Percentiles rank a stretch among this genome's conserved stretches.
Evolutionary conservation across 2,888 invertebrate genomes (phyloP).

Genomic region (Bombylius major): DNA sequence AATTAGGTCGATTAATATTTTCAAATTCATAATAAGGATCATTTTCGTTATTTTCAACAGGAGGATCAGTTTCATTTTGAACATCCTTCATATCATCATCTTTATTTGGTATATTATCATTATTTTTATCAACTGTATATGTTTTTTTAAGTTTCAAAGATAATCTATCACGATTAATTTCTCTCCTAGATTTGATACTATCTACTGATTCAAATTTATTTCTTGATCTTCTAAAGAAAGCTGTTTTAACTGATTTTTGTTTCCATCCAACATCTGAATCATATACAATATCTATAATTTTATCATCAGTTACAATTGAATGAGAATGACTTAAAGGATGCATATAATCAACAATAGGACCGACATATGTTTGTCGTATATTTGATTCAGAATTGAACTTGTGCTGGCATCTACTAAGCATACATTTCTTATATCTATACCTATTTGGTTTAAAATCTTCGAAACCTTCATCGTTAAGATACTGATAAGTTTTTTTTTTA

Average conservation of each 20-base stretch:
- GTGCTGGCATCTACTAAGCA: constrained; percentile 13
- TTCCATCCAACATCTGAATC: constrained; percentile 39
- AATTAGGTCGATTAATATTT: not conserved
- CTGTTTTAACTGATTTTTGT: constrained; percentile 21
- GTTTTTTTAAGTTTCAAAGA: constrained; percentile 31
- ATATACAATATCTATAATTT: constrained; percentile 37
- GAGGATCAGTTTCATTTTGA: not conserved
- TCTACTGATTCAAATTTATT: not conserved
- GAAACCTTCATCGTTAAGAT: not conserved
- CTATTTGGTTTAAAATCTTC: constrained; percentile 11
- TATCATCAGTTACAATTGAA: constrained; percentile 36
- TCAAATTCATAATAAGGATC: no score
- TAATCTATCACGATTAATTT: constrained; percentile 27
- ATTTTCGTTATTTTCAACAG: not conserved
- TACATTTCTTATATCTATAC: no score
- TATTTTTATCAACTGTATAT: constrained; percentile 7
- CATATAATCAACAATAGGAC: constrained; percentile 28
- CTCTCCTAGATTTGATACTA: constrained; percentile 7
- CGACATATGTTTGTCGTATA: constrained; percentile 34
- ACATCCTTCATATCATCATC: not conserved
- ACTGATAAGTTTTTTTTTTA: not conserved
- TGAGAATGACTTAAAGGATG: constrained; percentile 36
- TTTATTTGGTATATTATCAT: not conserved
- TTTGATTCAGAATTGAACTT: constrained; percentile 35
- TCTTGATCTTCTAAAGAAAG: constrained; percentile 4